Conservation (phyloP, 2,113 vertebrate species). For the Charina bottae region DNA sequence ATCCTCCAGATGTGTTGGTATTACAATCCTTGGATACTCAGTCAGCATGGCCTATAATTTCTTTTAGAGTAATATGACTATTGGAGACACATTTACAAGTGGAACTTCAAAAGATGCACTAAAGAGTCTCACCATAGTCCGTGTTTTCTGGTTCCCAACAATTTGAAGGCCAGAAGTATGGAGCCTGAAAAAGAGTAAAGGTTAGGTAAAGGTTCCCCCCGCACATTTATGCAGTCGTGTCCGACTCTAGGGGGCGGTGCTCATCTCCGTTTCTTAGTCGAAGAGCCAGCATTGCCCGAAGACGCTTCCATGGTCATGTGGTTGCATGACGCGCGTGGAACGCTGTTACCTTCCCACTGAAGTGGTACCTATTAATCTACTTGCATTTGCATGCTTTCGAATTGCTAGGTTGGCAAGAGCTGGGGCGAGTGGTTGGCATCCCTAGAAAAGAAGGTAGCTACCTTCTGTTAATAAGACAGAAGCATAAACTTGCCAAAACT, state of each 20-base stretch:
- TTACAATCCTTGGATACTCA: not conserved
- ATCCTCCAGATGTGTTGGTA: not conserved
- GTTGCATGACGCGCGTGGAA: no score
- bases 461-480: not conserved
- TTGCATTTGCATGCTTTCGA: no score
- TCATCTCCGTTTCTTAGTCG: no score
- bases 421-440: no score
- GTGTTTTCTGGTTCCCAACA: conserved; percentile 99
- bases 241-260: no score
- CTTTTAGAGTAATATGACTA: not conserved
- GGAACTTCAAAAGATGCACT: conserved; percentile 28
- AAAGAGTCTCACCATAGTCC: conserved; percentile 87
- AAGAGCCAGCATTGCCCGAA: no score
- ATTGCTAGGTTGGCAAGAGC: no score
- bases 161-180: conserved; percentile 97
- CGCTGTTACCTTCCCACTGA: no score
- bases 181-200: conserved; percentile 83
- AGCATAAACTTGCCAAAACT: not conserved
- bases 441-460: not conserved
- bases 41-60: not conserved
- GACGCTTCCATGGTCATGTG: no score
- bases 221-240: no score
- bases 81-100: not conserved
- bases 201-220: no score
- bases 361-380: no score